Evolutionary conservation across 2,113 vertebrate genomes (phyloP).

Genomic region (Nettapus auritus): DNA sequence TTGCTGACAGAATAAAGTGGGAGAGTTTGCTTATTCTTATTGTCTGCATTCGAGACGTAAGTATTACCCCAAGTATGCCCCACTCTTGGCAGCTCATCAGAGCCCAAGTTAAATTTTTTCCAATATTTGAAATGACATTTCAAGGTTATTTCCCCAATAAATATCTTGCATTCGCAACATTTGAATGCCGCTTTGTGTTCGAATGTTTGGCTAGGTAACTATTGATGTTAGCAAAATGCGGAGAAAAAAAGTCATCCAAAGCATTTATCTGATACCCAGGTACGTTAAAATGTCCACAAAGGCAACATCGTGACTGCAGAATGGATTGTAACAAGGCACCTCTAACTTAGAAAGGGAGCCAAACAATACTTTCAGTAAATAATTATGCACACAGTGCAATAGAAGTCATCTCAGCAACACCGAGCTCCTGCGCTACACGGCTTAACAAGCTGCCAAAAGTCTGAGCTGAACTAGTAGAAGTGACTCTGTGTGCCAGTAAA

Average conservation of each 20-base stretch:
- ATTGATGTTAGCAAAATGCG: not conserved
- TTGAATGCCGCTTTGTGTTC: not conserved
- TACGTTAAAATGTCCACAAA: not conserved
- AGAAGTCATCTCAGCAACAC: not conserved
- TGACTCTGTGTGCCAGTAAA: slow-evolving; percentile 14
- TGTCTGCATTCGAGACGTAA: slow-evolving; percentile 29
- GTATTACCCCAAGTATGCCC: not conserved
- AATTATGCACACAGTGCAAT: not conserved
- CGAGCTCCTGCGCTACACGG: not conserved
- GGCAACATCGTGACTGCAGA: not conserved
- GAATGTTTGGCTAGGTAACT: not conserved
- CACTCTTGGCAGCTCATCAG: slow-evolving; percentile 1
- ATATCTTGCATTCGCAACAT: not conserved
- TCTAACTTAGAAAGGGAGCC: not conserved
- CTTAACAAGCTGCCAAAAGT: slow-evolving; percentile 17
- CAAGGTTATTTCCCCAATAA: not conserved
- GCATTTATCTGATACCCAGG: not conserved
- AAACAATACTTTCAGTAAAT: not conserved
- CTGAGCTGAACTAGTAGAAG: not conserved
- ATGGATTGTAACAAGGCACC: not conserved
- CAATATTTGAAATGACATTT: not conserved
- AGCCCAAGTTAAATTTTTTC: not conserved
- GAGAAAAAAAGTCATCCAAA: not conserved
- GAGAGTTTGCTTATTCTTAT: not conserved
- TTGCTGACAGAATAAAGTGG: slow-evolving; percentile 16